Evolutionary conservation across 2,113 vertebrate species (phyloP).

Genomic region (Cyprinus carpio): DNA sequence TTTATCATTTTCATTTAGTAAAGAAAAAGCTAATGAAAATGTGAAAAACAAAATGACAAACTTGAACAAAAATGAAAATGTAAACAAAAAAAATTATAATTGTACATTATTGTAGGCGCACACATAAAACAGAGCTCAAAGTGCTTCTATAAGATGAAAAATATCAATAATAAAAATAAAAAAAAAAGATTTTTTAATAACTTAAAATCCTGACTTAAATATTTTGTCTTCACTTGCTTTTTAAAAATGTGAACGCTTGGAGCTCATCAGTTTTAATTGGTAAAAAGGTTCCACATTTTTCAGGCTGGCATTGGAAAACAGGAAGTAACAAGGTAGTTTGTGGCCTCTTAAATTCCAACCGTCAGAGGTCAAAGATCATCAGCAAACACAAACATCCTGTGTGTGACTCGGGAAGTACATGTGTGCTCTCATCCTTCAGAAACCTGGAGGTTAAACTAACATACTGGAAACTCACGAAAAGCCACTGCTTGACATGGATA

Average conservation of each 20-base stretch:
- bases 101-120: no score
- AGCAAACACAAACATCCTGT: background rate
- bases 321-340: background rate
- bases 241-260: background rate
- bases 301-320: background rate
- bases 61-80: no score
- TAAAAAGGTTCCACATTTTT: background rate
- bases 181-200: no score
- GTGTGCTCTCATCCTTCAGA: background rate
- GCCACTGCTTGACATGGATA: background rate
- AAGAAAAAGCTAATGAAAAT: no score
- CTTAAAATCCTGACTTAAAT: background rate
- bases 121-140: no score
- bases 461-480: background rate
- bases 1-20: no score
- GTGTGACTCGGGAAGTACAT: background rate
- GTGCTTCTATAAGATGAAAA: no score
- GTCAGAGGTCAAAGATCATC: background rate
- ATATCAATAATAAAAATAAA: no score
- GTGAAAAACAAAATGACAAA: no score
- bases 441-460: background rate
- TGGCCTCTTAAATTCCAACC: background rate
- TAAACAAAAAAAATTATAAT: no score
- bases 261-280: background rate
- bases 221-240: background rate